These are phyloP conservation scores for Dasysyrphus albostriatus DNA, from an alignment of 2,888 invertebrate species.

Conservation along the genomic window DNA sequence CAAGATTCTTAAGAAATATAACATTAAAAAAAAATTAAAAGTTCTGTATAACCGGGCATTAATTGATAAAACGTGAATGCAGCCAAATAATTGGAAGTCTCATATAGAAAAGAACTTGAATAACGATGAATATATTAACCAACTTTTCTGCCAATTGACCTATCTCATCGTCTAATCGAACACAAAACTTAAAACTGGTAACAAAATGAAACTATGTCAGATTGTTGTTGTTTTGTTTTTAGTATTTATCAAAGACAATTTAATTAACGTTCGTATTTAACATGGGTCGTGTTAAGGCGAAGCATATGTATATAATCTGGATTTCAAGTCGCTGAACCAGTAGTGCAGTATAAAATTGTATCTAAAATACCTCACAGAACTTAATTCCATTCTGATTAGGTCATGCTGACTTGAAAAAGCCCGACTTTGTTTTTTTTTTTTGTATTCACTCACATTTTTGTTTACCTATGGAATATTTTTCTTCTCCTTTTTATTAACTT, in stretches of 20 bases:
- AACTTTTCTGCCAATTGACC: constrained; percentile 62
- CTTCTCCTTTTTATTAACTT: constrained; percentile 6
- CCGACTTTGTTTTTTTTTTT: neutral
- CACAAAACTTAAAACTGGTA: constrained; percentile 46
- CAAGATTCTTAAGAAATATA: neutral
- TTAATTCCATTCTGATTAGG: constrained; percentile 75
- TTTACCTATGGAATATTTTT: neutral
- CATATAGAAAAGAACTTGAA: neutral
- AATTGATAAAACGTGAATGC: constrained; percentile 52
- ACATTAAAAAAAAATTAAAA: neutral
- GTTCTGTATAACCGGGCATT: constrained; percentile 3
- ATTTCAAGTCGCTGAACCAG: constrained; percentile 33
- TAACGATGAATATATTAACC: constrained; percentile 25
- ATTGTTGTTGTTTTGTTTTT: constrained; percentile 21
- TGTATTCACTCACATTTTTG: constrained; percentile 10
- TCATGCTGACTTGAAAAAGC: constrained; percentile 54
- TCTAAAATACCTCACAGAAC: constrained; percentile 55
- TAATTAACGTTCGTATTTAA: constrained; percentile 56
- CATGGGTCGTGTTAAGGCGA: constrained; percentile 51
- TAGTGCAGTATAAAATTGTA: constrained; percentile 19
- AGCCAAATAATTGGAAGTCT: neutral
- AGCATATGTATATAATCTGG: constrained; percentile 59
- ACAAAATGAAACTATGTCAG: constrained; percentile 57
- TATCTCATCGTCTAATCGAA: constrained; percentile 39
- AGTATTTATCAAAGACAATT: constrained; percentile 49